Evolutionary conservation across 2,797 vertebrate species (phyloP), one percentile per base, ranked within the genome.

Genomic region (Oryzias sinensis): DNA sequence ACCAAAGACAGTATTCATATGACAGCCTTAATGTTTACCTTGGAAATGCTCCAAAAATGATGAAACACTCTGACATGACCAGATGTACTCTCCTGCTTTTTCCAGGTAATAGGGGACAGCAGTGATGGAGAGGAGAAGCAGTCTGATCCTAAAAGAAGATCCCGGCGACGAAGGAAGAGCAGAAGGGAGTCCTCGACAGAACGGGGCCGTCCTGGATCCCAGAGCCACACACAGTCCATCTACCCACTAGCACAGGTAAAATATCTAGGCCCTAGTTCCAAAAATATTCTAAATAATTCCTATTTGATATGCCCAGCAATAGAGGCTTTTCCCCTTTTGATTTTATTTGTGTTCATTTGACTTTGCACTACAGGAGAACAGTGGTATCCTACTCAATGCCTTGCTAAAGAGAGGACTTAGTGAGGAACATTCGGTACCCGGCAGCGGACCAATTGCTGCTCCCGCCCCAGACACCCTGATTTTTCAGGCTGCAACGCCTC

Each of bases 81-180:
- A 22, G 5, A 43, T 29, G 22, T 14, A 6, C 47, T 18, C 3
- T 22, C 11, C 20, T 18, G 37, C 9, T 42, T 18, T 43, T 90
- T 84, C 20, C 90, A 94, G 86, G 77, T 92, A 50, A 89, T 79
- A 61, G 91, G 80, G 0, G 96, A 98, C 85, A 98, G 95, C 86
- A 99, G 97, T 1, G 95, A 95, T 57, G 90, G 92, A 0, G 96
- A 97, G 59, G 94, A 96, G 65, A 76, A 68, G 43, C 88, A 87
- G 55, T 90, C 59, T 0, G 80, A 92, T 27, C 77, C 86, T 1
- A 81, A 94, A 59, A 90, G 89, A 72, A 90, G 89, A 68, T 93
- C 93, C 3, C 88, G 91, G 56, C 83, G 92, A 27, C 94, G 95
- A 88, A 93, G 92, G 61, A 93, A 92, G 78, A 93, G 73, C 86